A percentile compares a stretch with the other conserved stretches of the same genome.
Evolutionary conservation across 2,797 vertebrate species (phyloP).

Genomic region (Eupleurogrammus muticus): DNA sequence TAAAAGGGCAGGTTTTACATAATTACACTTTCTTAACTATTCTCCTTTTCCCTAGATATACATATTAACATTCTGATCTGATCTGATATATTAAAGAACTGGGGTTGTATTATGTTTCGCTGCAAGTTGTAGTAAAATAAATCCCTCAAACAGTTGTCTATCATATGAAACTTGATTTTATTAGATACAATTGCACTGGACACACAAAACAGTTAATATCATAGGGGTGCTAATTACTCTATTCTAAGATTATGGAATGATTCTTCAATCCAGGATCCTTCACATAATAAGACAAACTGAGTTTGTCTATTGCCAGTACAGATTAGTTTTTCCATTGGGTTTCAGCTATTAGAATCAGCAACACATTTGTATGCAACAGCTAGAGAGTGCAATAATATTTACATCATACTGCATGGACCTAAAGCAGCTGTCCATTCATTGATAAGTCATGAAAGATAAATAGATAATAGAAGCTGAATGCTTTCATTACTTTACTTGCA

Average conservation of each 20-base stretch:
- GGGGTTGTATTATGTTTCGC: background rate
- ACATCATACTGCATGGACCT: background rate
- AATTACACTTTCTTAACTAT: too few species aligned
- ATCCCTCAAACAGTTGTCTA: background rate
- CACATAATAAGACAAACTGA: too few species aligned
- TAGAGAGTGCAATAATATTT: too few species aligned
- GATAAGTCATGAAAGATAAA: background rate
- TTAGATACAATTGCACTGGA: background rate
- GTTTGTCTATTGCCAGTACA: too few species aligned
- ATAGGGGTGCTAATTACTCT: background rate
- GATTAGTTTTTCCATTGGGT: too few species aligned
- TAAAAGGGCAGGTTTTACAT: slow-evolving; percentile 10
- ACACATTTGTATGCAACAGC: too few species aligned
- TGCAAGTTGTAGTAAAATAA: background rate
- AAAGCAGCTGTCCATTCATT: background rate
- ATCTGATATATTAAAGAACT: background rate
- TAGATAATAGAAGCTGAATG: background rate
- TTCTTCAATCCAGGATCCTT: too few species aligned
- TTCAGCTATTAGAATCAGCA: too few species aligned
- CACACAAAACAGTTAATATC: background rate
- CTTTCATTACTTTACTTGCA: too few species aligned
- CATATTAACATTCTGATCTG: background rate
- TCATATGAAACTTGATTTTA: background rate
- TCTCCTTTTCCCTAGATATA: background rate
- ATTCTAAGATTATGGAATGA: background rate